Conservation (phyloP, 2,888 invertebrate genomes). For the Macrosiphum euphorbiae region DNA sequence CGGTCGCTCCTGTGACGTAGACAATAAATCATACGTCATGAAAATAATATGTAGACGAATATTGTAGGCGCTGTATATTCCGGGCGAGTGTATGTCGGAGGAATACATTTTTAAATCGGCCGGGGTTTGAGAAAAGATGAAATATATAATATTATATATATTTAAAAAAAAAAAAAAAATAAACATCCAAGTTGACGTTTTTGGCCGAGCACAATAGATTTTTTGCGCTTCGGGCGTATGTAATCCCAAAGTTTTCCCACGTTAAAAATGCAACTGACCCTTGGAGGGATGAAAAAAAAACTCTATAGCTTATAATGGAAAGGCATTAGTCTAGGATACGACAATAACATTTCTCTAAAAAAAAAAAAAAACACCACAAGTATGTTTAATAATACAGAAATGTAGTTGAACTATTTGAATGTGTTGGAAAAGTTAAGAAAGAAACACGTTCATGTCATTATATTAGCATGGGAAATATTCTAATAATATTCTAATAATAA, state of each 20-base stretch:
- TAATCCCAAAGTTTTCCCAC: slow-evolving; percentile 44
- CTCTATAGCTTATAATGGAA: slow-evolving; percentile 29
- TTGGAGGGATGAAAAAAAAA: not conserved
- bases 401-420: not conserved
- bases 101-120: slow-evolving; percentile 24
- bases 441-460: not conserved
- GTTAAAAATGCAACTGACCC: slow-evolving; percentile 37
- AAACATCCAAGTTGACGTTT: slow-evolving; percentile 42
- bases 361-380: not conserved
- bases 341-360: not conserved
- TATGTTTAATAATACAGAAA: not conserved
- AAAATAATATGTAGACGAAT: not conserved
- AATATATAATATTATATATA: not conserved
- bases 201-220: slow-evolving; percentile 19
- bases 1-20: not conserved
- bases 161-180: not conserved
- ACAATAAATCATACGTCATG: slow-evolving; percentile 41
- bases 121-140: not conserved
- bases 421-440: not conserved
- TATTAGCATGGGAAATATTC: not conserved
- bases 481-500: not conserved
- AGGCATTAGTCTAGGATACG: slow-evolving; percentile 19
- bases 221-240: not conserved
- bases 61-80: not conserved
- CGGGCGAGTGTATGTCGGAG: not conserved